phyloP scores from a whole-genome alignment of 2,888 invertebrate species.

The Yponomeuta cagnagella region DNA sequence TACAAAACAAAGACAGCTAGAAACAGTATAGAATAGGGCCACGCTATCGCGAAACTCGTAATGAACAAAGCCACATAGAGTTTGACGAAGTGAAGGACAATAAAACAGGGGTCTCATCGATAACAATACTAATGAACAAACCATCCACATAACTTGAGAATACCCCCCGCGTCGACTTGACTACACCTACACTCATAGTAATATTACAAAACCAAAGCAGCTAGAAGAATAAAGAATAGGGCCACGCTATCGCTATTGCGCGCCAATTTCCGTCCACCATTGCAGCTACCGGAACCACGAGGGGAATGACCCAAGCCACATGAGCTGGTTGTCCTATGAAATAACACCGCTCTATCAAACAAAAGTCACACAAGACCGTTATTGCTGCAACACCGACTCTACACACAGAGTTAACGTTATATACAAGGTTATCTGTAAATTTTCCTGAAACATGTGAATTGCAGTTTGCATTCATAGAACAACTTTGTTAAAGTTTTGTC shows the following conservation, averaged over 20 bases:
- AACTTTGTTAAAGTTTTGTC: too few relatives aligned
- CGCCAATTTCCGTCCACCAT: slow-evolving; percentile 42
- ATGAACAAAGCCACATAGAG: not conserved
- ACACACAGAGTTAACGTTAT: not conserved
- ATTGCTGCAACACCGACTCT: not conserved
- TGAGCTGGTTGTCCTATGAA: slow-evolving; percentile 9
- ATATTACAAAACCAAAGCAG: not conserved
- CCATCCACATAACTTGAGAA: not conserved
- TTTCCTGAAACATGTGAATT: not conserved
- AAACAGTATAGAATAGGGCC: slow-evolving; percentile 12
- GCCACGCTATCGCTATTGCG: slow-evolving; percentile 27
- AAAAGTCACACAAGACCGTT: slow-evolving; percentile 4
- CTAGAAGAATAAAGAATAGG: slow-evolving; percentile 10
- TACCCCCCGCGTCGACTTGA: not conserved
- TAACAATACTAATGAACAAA: not conserved
- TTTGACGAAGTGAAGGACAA: not conserved
- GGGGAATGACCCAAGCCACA: slow-evolving; percentile 17
- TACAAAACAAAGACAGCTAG: not conserved
- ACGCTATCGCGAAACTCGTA: slow-evolving; percentile 19
- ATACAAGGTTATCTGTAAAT: too few relatives aligned
- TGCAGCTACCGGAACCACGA: slow-evolving; percentile 41
- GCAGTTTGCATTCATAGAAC: too few relatives aligned
- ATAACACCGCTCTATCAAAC: not conserved
- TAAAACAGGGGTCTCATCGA: not conserved
- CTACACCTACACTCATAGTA: too few relatives aligned